Conservation (phyloP, 2,797 vertebrate species). For the Erithacus rubecula region DNA sequence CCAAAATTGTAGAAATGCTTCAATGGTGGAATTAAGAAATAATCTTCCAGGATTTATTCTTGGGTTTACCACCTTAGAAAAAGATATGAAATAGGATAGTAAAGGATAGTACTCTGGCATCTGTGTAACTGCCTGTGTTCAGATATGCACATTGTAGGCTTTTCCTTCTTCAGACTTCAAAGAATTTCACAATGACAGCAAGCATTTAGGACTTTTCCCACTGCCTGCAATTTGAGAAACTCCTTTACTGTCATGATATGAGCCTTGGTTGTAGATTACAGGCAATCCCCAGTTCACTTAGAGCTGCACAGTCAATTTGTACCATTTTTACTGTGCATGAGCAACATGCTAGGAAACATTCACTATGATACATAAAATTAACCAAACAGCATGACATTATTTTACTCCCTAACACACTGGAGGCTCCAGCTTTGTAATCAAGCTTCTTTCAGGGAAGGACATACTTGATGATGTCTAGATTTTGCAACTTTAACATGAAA, state of each 20-base stretch:
- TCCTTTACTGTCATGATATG: background rate
- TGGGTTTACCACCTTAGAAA: background rate
- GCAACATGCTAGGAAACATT: background rate
- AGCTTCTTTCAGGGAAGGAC: background rate
- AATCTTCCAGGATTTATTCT: background rate
- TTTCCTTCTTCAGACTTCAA: background rate
- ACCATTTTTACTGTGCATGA: background rate
- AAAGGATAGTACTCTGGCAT: background rate
- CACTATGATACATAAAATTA: background rate
- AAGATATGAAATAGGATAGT: background rate
- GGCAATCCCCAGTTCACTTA: background rate
- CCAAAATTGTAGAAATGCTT: background rate
- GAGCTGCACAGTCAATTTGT: background rate
- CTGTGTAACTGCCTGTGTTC: background rate
- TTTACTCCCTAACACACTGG: background rate
- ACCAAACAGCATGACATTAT: background rate
- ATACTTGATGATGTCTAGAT: background rate
- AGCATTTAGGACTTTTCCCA: background rate
- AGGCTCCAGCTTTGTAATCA: background rate
- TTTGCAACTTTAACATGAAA: background rate
- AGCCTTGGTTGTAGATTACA: background rate
- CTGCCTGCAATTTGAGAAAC: background rate
- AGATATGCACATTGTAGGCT: background rate
- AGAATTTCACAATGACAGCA: background rate
- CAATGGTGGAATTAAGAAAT: background rate